Evolutionary conservation across 2,797 vertebrate genomes (phyloP).

Genomic region (Tolypeutes matacus): DNA sequence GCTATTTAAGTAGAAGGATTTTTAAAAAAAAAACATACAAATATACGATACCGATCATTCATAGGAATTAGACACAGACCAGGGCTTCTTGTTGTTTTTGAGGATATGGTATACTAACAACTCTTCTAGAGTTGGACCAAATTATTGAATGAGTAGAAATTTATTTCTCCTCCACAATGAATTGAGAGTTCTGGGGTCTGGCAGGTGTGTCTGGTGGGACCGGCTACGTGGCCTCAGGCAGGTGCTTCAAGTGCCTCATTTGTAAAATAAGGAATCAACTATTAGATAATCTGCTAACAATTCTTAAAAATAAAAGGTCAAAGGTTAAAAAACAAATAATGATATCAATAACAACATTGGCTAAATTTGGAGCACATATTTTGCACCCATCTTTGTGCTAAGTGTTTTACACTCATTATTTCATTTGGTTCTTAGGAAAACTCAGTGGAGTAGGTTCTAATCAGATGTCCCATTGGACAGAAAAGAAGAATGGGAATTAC

Average conservation of each 20-base stretch:
- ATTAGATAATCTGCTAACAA: not conserved
- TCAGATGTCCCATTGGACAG: not conserved
- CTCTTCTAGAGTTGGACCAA: not conserved
- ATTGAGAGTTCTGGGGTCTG: not conserved
- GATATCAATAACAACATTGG: not conserved
- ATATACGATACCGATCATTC: not conserved
- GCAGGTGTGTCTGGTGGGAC: not conserved
- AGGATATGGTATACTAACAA: not conserved
- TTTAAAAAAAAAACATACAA: not conserved
- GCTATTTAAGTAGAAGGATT: not conserved
- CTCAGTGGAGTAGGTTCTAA: not conserved
- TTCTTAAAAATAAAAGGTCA: not conserved
- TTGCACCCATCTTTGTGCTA: not conserved
- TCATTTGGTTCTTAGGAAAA: not conserved
- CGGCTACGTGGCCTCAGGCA: not conserved
- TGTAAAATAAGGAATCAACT: not conserved
- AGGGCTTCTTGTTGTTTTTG: not conserved
- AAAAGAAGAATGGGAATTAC: not conserved
- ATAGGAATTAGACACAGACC: not conserved
- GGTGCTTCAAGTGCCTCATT: not conserved
- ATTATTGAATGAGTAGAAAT: not conserved
- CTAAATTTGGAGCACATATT: not conserved
- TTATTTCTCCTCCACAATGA: not conserved
- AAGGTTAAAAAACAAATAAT: not conserved
- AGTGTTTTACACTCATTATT: not conserved